Percentiles rank a stretch among this genome's conserved stretches.
Evolutionary conservation across 2,888 invertebrate species (phyloP).

Genomic region (Apamea anceps): DNA sequence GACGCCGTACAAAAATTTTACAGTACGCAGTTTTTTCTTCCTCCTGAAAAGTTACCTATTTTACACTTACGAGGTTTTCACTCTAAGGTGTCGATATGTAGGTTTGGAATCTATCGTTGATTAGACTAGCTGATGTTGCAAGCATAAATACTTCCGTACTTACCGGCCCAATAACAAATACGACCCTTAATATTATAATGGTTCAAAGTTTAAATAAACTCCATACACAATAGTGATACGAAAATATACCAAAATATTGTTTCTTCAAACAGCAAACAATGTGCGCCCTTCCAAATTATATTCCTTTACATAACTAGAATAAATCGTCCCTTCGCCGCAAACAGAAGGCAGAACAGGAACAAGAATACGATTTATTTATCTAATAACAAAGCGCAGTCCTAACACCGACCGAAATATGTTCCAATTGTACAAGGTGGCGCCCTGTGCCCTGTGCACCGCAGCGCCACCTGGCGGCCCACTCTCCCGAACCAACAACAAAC

Average conservation of each 20-base stretch:
- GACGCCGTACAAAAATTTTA: too few species aligned
- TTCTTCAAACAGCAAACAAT: neutral
- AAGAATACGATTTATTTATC: slow-evolving; percentile 37
- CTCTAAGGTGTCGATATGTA: too few species aligned
- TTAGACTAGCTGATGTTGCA: neutral
- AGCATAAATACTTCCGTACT: neutral
- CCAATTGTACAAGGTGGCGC: slow-evolving; percentile 46
- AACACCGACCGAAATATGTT: slow-evolving; percentile 34
- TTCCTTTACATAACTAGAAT: neutral
- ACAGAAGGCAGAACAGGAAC: neutral
- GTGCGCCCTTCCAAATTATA: neutral
- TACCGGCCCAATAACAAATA: too few species aligned
- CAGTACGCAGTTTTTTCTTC: too few species aligned
- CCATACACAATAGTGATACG: too few species aligned
- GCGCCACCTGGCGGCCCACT: slow-evolving; percentile 53
- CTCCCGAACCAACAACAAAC: slow-evolving; percentile 62
- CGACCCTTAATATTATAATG: neutral
- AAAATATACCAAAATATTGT: neutral
- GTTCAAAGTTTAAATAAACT: neutral
- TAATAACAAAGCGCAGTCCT: slow-evolving; percentile 34
- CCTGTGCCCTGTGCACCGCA: slow-evolving; percentile 5
- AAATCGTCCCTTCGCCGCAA: neutral
- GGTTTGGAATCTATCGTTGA: slow-evolving; percentile 4
- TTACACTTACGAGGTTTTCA: too few species aligned
- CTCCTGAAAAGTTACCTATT: too few species aligned